A percentile compares a stretch with the other conserved stretches of the same genome.
Evolutionary conservation across 1,140 invertebrate genomes (phyloP).

Genomic region (Aricia agestis): DNA sequence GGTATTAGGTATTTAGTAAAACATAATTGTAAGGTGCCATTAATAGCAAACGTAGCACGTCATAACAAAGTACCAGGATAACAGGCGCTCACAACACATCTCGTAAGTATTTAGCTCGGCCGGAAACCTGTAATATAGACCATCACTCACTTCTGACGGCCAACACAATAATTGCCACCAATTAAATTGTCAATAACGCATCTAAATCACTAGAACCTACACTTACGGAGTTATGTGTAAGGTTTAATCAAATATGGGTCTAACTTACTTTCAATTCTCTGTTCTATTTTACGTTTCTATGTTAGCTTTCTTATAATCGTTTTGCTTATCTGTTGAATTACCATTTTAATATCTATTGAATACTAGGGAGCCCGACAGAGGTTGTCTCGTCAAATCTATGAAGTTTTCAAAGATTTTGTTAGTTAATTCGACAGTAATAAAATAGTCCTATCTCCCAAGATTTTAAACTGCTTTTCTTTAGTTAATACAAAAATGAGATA

Average conservation of each 20-base stretch:
- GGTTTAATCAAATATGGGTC: slow-evolving; percentile 16
- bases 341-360: too few species aligned
- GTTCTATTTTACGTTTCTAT: neutral
- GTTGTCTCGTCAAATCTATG: too few species aligned
- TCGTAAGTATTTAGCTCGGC: neutral
- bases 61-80: slow-evolving; percentile 13
- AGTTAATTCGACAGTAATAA: too few species aligned
- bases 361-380: too few species aligned
- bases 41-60: neutral
- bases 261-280: neutral
- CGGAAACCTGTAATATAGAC: slow-evolving; percentile 9
- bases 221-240: slow-evolving; percentile 4
- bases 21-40: too few species aligned
- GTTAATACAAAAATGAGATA: too few species aligned
- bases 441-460: too few species aligned
- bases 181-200: slow-evolving; percentile 27
- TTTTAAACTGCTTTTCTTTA: too few species aligned
- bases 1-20: too few species aligned
- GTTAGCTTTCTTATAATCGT: neutral
- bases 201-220: slow-evolving; percentile 16
- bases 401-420: too few species aligned
- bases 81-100: slow-evolving; percentile 20
- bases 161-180: slow-evolving; percentile 27
- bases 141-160: slow-evolving; percentile 26
- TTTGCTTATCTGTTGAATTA: too few species aligned